Base-by-base conservation (phyloP, 2,797 vertebrate species). In the Ispidina picta region DNA sequence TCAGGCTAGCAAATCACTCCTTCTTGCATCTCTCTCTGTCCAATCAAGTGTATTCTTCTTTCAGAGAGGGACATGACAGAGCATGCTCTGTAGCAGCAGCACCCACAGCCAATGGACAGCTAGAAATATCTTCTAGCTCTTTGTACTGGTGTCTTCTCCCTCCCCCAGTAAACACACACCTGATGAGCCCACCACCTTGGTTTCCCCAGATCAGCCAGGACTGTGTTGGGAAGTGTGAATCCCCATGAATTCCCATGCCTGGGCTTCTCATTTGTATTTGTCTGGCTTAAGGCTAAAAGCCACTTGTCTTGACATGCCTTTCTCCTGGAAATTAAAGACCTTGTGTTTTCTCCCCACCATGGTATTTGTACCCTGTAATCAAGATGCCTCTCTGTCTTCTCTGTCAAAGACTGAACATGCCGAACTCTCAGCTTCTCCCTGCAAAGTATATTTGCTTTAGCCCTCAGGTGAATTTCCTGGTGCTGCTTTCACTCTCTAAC, bases 1-100 rank as follows among this genome's bases (percentile, higher is more conserved):
- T 75, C 83, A 63, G 91, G 95, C 93, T 96, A 96, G 49, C 63
- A 96, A 96, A 96, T 95, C 51, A 86, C 76, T 91, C 88, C 46
- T 85, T 46, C 72, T 91, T 0, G 0, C 0, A 0, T 88, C 43
- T 90, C 15, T 48, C 20, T n/a, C 52, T 48, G 91, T 84, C 48
- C 70, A 29, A 35, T 52, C 21, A 43, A 54, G 35, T 65, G 11
- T 58, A 11, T 25, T 15, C 5, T 77, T 26, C 59, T 75, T 65
- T 80, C 1, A 0, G 62, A 77, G 55, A 16, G 49, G 19, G 15
- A 51, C 8, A 2, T 74, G 82, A 72, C 2, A 2, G 43, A 88
- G 29, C 76, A 72, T 0, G 19, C 39, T 89, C 9, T 83, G n/a
- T 49, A 72, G 41, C 33, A 95, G 43, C 65, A 77, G 37, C 21